phyloP scores from a whole-genome alignment of 1,140 invertebrate species.

The Drepana arcuata region DNA sequence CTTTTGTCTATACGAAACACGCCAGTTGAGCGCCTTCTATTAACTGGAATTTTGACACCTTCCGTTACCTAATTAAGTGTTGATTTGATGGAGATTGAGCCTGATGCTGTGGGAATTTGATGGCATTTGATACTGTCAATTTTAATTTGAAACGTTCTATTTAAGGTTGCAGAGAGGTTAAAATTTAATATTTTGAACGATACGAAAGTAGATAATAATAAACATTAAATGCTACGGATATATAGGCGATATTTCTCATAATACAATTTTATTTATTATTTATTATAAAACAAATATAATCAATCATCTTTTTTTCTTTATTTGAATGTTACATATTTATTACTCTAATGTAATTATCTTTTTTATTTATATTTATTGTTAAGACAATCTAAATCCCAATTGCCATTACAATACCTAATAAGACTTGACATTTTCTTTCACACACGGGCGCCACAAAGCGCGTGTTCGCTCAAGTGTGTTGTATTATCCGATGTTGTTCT shows the following conservation, averaged over 20 bases:
- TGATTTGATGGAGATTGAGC: slow-evolving; percentile 5
- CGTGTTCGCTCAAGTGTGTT: slow-evolving; percentile 18
- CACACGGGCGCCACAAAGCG: slow-evolving; percentile 25
- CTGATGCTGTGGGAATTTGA: too few relatives aligned
- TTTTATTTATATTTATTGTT: too few relatives aligned
- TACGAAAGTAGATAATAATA: too few relatives aligned
- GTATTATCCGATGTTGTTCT: slow-evolving; percentile 23
- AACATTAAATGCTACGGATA: too few relatives aligned
- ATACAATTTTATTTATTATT: not conserved
- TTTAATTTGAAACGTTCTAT: too few relatives aligned
- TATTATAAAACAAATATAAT: not conserved
- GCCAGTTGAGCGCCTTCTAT: slow-evolving; percentile 18
- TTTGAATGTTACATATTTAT: too few relatives aligned
- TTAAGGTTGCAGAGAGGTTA: too few relatives aligned
- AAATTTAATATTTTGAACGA: too few relatives aligned
- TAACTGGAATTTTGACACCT: slow-evolving; percentile 27
- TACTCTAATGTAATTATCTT: too few relatives aligned
- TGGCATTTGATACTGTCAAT: slow-evolving; percentile 3
- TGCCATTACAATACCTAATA: slow-evolving; percentile 15
- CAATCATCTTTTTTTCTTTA: too few relatives aligned
- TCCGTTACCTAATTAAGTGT: slow-evolving; percentile 6
- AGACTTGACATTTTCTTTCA: slow-evolving; percentile 6
- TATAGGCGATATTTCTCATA: too few relatives aligned
- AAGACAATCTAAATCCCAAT: slow-evolving; percentile 5
- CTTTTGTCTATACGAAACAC: slow-evolving; percentile 15